Evolutionary conservation across 2,797 vertebrate species (phyloP), one percentile per base, ranked within the genome.

Genomic region (Aselliscus stoliczkanus): DNA sequence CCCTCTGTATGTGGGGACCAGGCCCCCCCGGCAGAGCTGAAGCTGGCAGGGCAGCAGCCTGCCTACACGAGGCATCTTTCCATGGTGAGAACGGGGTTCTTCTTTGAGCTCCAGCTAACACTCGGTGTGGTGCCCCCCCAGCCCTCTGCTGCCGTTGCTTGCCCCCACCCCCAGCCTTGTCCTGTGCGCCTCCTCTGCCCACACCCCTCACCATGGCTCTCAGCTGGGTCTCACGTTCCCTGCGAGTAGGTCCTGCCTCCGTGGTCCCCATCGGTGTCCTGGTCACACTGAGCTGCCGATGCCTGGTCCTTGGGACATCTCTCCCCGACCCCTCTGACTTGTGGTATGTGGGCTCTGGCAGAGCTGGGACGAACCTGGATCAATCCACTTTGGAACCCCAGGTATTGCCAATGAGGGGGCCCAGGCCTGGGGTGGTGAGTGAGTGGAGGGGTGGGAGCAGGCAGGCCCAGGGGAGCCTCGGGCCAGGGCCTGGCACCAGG

Each of bases 71-170:
- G 27, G 27, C n/a, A 3, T 56, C 92, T 58, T 29, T 73, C 58
- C 18, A 12, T 27, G 9, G 58, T 13, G 58, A 13, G 27, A 8
- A 44, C 17, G 7, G 6, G 23, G 37, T 2, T 72, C 25, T 21
- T 23, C 13, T 47, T 29, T 21, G 18, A 69, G 44, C 5, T 31
- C 29, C 60, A 62, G 60, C 29, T 14, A 5, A 13, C 27, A 14
- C 58, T 13, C 27, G 27, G 58, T 21, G 58, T 21, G 27, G 12
- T 27, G 12, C 58, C 1, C 11, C 0, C 50, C 12, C 7, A 2
- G 0, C 25, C 50, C 54, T 39, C 47, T 1, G 13, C 25, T 1
- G 50, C 1, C 0, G 3, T 7, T 2, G 0, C 44, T n/a, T 17
- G 50, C 14, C 4, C 12, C n/a, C n/a, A n/a, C 21, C 39, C 44